Evolutionary conservation across 2,888 invertebrate genomes (phyloP), one percentile per base, ranked within the genome.

Genomic region (Trissolcus japonicus): DNA sequence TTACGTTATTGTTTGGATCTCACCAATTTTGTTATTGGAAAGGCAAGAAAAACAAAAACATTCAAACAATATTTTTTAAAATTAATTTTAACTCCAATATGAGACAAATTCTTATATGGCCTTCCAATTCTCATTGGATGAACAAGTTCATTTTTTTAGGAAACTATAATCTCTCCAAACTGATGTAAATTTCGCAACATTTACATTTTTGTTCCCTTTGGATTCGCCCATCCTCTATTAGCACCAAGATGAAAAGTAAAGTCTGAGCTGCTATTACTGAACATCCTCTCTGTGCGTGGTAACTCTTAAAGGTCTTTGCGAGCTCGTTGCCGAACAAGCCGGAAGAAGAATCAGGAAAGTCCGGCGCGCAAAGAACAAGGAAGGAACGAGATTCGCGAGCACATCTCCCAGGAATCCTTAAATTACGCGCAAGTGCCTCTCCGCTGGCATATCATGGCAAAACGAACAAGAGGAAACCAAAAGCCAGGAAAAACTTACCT

Each of bases 401-500:
- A 76, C 65, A 78, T 79, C 79, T 80, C 78, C 48, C 61, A 69
- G 78, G 81, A 80, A 81, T 82, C 77, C 81, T 80, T 79, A 82
- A 83, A 81, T 81, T 81, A 80, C 78, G 76, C 60, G 76, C 79
- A 65, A 79, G 79, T 74, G 55, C 72, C 62, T 65, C 61, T 17
- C 17, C 62, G 56, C 66, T 72, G 65, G 77, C 79, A 63, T 71
- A 57, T 54, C 63, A 59, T 56, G 65, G 48, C 61, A 71, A 72
- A 72, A 69, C 75, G 81, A 76, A 81, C 76, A 77, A 77, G 74
- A 80, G 78, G 76, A 81, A 80, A 82, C 80, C 82, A 80, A 81
- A 79, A 72, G 1, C 74, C 67, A 74, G 71, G 75, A 67, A 80
- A 82, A 86, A 84, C 84, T 85, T 83, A 80, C 81, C 82, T 84